Percentiles rank a stretch among this genome's conserved stretches.
Conservation (phyloP, 2,888 invertebrate species). For the Cheilosia vulpina region DNA sequence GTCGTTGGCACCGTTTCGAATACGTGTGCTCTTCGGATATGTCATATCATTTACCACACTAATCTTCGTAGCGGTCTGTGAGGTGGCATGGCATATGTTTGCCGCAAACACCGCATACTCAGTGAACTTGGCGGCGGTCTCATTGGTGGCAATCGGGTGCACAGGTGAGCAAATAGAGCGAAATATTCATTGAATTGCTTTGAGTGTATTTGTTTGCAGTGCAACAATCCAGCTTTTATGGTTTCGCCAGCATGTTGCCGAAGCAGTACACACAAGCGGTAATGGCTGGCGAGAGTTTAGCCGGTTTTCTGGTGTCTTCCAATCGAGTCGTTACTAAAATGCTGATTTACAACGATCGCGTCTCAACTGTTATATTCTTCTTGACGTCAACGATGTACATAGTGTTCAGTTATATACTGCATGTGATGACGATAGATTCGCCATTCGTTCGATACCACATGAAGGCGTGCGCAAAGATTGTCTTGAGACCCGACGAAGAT, state of each 20-base stretch:
- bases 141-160: conserved; percentile 93
- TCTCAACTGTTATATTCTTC: conserved; percentile 95
- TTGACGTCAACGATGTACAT: conserved; percentile 91
- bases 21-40: conserved; percentile 94
- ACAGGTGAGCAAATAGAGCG: conserved; percentile 83
- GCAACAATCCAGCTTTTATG: conserved; percentile 97
- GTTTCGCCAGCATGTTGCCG: conserved; percentile 96
- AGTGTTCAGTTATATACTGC: conserved; percentile 90
- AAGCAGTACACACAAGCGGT: conserved; percentile 95
- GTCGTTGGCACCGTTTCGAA: conserved; percentile 91
- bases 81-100: conserved; percentile 94
- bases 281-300: conserved; percentile 95
- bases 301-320: conserved; percentile 93
- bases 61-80: conserved; percentile 92
- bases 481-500: conserved; percentile 93
- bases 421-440: conserved; percentile 90
- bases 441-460: conserved; percentile 94
- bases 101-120: conserved; percentile 91
- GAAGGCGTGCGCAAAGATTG: conserved; percentile 90
- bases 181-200: background rate
- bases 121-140: conserved; percentile 92
- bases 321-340: conserved; percentile 94
- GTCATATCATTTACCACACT: conserved; percentile 91
- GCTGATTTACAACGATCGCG: conserved; percentile 89
- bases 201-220: conserved; percentile 83